A percentile compares a stretch with the other conserved stretches of the same genome.
These are phyloP conservation scores for Anabas testudineus DNA, from an alignment of 2,797 vertebrate genomes.

Conservation along the genomic window DNA sequence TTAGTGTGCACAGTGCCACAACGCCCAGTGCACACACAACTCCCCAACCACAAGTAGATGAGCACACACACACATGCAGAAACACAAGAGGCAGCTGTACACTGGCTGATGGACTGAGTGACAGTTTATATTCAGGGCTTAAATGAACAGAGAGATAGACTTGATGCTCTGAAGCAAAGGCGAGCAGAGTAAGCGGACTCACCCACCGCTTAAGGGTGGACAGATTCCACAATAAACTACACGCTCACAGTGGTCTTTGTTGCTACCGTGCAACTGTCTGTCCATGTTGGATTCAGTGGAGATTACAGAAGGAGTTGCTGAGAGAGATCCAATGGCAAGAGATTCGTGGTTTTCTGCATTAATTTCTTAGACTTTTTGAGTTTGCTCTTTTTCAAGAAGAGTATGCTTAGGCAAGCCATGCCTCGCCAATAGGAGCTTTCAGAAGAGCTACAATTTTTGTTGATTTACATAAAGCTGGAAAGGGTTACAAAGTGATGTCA, in stretches of 20 bases:
- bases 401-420: too few species aligned
- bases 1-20: conserved; percentile 17
- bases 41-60: conserved; percentile 16
- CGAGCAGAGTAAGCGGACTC: conserved; percentile 52
- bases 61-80: conserved; percentile 32
- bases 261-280: conserved; percentile 40
- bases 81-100: conserved; percentile 31
- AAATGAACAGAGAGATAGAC: conserved; percentile 71
- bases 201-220: conserved; percentile 34
- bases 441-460: too few species aligned
- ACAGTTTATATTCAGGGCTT: conserved; percentile 75
- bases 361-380: too few species aligned
- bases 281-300: conserved; percentile 53
- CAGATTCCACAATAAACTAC: conserved; percentile 40
- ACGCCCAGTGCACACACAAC: conserved; percentile 29
- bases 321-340: too few species aligned
- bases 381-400: too few species aligned
- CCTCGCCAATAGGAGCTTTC: too few species aligned
- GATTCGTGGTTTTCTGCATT: too few species aligned
- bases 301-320: conserved; percentile 56
- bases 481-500: too few species aligned
- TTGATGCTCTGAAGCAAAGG: conserved; percentile 64
- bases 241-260: conserved; percentile 32
- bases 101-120: conserved; percentile 72
- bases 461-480: too few species aligned